Conservation (phyloP, 2,797 vertebrate species). For the Sebastiscus tertius region DNA sequence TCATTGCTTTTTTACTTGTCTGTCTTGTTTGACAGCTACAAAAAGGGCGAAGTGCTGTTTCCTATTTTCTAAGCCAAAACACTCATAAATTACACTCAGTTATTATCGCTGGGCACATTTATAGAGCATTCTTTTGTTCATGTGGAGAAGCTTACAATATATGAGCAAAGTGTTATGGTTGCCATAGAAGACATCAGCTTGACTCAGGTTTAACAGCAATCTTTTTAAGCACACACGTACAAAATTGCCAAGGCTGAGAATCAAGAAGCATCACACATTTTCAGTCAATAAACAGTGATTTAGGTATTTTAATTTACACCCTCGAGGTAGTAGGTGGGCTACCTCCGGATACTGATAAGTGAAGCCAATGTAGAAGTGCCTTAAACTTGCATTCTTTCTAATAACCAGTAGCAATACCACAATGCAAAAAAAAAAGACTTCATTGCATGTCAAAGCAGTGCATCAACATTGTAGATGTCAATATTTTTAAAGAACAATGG, state of each 20-base stretch:
- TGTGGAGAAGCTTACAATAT: background rate
- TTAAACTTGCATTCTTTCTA: background rate
- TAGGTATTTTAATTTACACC: too few species aligned
- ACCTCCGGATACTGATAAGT: background rate
- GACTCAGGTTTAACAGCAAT: background rate
- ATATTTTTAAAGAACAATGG: background rate
- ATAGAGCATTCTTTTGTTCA: background rate
- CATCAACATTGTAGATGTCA: background rate
- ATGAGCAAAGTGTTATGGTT: background rate
- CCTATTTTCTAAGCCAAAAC: background rate
- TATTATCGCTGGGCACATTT: background rate
- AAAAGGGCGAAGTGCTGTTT: background rate
- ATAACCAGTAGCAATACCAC: background rate
- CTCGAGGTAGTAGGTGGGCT: too few species aligned
- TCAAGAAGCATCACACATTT: background rate
- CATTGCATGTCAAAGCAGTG: background rate
- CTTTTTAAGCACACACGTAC: background rate
- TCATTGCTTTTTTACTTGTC: background rate
- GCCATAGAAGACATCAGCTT: background rate
- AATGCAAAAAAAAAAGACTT: too few species aligned
- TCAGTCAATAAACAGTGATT: background rate
- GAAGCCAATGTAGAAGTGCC: background rate
- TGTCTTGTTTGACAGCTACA: conserved; percentile 2
- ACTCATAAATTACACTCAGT: conserved; percentile 1
- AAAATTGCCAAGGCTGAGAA: background rate